These are phyloP conservation scores for Burhinus oedicnemus DNA, from an alignment of 2,113 vertebrate species.

Conservation along the genomic window DNA sequence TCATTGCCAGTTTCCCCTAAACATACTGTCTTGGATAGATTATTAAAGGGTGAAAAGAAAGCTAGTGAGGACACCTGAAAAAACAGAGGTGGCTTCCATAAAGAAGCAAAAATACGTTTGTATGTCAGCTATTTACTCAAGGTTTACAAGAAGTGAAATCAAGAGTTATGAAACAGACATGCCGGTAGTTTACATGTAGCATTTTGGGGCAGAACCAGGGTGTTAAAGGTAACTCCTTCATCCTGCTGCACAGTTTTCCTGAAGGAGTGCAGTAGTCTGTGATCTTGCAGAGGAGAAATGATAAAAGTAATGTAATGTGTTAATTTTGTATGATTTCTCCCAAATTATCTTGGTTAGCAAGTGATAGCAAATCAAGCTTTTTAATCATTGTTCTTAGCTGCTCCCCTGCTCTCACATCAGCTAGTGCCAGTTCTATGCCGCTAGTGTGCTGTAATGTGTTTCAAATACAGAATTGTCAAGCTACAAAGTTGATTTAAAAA, in stretches of 20 bases:
- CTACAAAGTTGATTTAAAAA: not conserved
- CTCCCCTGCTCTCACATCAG: not conserved
- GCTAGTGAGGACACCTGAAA: not conserved
- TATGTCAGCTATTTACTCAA: not conserved
- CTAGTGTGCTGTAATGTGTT: not conserved
- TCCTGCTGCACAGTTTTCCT: not conserved
- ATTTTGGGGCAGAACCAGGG: not conserved
- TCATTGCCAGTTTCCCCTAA: not conserved
- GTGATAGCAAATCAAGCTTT: not conserved
- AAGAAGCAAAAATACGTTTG: not conserved
- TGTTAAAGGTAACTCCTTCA: not conserved
- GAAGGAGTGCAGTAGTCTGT: not conserved
- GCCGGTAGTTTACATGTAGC: not conserved
- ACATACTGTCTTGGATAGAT: not conserved
- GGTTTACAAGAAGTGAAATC: not conserved
- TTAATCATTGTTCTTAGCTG: not conserved
- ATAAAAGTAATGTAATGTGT: accelerated
- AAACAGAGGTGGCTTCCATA: not conserved
- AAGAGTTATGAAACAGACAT: not conserved
- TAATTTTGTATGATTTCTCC: not conserved
- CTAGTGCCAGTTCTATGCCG: not conserved
- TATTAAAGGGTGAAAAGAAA: not conserved
- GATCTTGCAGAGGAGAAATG: not conserved
- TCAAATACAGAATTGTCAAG: not conserved
- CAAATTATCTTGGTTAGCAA: not conserved